Evolutionary conservation across 2,888 invertebrate species (phyloP), one percentile per base, ranked within the genome.

Genomic region (Eremobia ochroleuca): DNA sequence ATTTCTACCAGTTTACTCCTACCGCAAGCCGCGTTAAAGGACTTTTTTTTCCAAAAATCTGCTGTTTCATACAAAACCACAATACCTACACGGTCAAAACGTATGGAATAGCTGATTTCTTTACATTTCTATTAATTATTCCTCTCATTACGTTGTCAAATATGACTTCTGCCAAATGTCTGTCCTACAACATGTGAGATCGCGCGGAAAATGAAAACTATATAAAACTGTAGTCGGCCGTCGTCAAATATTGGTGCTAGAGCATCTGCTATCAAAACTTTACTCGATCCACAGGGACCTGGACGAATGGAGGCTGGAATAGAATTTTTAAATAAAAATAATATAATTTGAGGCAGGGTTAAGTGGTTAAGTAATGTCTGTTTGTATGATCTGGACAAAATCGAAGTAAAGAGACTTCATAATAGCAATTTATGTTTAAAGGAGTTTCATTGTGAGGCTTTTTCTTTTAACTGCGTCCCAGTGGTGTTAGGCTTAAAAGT

Each of bases 221-320:
- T 93, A 93, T 93, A 93, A 93, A 93, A 92, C 88, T 87, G 87
- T 90, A 85, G 77, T 79, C 86, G 89, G 90, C 87, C 87, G 85
- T 91, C 92, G 90, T 92, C 94, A 93, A 93, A 93, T 93, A 94
- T 94, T 93, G 94, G 90, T 87, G 77, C 80, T 55, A 74, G 88
- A 90, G 92, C 93, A 92, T 92, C 92, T 93, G 93, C 93, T 92
- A 94, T 93, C 94, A 93, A 92, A 93, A 93, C 93, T 93, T 93
- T 91, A 91, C 88, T 90, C 83, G 88, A 83, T 82, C 88, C 88
- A 78, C 52, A 25, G 82, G 76, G 79, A 75, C 77, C n/a, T 0
- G 59, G 89, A 86, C 49, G 1, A 9, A 11, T 11, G 46, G 62
- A 31, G 2, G 34, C 75, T 58, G 89, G 89, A 88, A 78, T 70